These are phyloP conservation scores for Trichomycterus rosablanca DNA, from an alignment of 2,113 vertebrate species.

Conservation along the genomic window DNA sequence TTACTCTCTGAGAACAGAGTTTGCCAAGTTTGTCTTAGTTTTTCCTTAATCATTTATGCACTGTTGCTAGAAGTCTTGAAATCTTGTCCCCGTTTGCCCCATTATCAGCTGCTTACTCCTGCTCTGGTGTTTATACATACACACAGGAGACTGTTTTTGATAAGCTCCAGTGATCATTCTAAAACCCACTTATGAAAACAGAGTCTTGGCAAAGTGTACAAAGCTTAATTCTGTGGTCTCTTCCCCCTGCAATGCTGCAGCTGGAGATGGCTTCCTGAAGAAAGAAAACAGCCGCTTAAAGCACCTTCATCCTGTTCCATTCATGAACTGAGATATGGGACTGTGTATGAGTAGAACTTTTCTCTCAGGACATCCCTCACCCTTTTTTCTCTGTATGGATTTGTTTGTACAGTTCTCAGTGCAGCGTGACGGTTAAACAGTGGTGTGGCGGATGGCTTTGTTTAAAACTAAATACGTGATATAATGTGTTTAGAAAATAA, in stretches of 20 bases:
- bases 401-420: conserved; percentile 29
- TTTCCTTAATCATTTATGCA: neutral
- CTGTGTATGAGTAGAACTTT: neutral
- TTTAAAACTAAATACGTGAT: no score
- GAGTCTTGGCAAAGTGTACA: conserved; percentile 59
- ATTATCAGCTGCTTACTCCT: neutral
- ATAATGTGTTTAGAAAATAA: no score
- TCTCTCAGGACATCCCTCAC: neutral
- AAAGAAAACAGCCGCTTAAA: conserved; percentile 21
- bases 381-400: neutral
- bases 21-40: neutral
- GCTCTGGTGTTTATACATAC: neutral
- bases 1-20: no score
- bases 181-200: conserved; percentile 62
- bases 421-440: no score
- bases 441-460: no score
- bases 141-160: conserved; percentile 49
- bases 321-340: neutral
- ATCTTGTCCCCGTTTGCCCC: neutral
- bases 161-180: conserved; percentile 53
- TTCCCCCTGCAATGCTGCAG: conserved; percentile 45
- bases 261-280: conserved; percentile 32
- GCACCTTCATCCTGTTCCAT: conserved; percentile 29
- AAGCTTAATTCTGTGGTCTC: conserved; percentile 58
- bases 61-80: neutral